phyloP scores from a whole-genome alignment of 2,797 vertebrate species.

The Macropus fuliginosus region DNA sequence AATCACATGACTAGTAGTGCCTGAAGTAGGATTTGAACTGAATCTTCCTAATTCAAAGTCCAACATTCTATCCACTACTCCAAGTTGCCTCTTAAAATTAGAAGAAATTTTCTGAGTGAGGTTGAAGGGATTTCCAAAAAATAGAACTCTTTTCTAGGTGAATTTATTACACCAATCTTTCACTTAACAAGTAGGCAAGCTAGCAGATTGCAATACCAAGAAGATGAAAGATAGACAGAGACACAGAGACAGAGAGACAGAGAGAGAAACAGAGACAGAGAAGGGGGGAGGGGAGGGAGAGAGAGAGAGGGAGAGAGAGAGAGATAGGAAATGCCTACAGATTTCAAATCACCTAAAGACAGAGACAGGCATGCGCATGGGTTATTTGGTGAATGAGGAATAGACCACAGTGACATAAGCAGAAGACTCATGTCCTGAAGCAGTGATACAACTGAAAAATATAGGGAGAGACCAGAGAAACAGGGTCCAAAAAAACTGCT shows the following conservation, averaged over 20 bases:
- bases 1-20: not conserved
- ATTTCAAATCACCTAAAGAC: not conserved
- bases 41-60: not conserved
- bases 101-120: not conserved
- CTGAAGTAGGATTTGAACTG: not conserved
- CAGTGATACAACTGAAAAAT: not conserved
- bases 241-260: not conserved
- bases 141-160: not conserved
- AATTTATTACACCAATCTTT: not conserved
- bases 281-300: too few species aligned
- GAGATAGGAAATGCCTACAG: not conserved
- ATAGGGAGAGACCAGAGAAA: not conserved
- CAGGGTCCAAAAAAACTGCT: not conserved
- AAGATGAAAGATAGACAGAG: not conserved
- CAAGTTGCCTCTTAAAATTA: not conserved
- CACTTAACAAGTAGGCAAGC: not conserved
- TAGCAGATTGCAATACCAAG: not conserved
- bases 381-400: not conserved
- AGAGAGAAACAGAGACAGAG: not conserved
- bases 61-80: not conserved
- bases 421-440: not conserved
- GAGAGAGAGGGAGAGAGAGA: too few species aligned
- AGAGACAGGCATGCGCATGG: not conserved
- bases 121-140: not conserved
- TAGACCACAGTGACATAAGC: not conserved